phyloP scores from a whole-genome alignment of 2,888 invertebrate genomes.

The Candidula unifasciata region DNA sequence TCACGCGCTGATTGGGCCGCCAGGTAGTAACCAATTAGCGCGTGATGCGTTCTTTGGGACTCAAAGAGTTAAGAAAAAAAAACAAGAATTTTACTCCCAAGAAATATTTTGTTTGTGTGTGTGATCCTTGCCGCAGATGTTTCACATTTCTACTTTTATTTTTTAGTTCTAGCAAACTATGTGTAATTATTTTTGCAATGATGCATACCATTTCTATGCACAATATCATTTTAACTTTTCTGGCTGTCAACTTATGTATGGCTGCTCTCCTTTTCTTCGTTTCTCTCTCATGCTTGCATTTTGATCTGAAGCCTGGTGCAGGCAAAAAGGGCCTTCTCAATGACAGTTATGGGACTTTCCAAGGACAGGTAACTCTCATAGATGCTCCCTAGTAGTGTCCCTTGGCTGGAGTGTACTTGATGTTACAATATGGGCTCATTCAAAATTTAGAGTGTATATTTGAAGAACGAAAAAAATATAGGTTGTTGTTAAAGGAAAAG shows the following conservation, averaged over 20 bases:
- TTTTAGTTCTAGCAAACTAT: neutral
- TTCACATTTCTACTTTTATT: neutral
- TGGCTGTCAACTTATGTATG: conserved; percentile 11
- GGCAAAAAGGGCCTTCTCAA: conserved; percentile 51
- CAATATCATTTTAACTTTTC: no score
- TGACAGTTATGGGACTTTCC: conserved; percentile 51
- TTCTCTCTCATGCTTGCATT: conserved; percentile 22
- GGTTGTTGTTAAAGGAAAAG: no score
- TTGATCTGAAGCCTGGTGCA: conserved; percentile 31
- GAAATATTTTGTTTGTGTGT: no score
- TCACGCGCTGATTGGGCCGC: no score
- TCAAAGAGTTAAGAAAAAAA: no score
- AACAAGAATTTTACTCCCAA: no score
- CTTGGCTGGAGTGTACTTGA: neutral
- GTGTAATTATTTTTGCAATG: neutral
- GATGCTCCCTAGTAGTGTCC: conserved; percentile 6
- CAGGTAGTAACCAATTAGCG: no score
- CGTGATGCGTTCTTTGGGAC: no score
- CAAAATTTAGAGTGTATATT: neutral
- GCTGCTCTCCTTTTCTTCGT: conserved; percentile 4
- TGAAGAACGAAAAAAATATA: neutral
- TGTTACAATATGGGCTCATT: conserved; percentile 21
- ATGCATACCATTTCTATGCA: no score
- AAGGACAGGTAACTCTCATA: conserved; percentile 49
- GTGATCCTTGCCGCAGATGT: no score